Base-by-base conservation (phyloP, 2,113 vertebrate species). In the Thunnus maccoyii region DNA sequence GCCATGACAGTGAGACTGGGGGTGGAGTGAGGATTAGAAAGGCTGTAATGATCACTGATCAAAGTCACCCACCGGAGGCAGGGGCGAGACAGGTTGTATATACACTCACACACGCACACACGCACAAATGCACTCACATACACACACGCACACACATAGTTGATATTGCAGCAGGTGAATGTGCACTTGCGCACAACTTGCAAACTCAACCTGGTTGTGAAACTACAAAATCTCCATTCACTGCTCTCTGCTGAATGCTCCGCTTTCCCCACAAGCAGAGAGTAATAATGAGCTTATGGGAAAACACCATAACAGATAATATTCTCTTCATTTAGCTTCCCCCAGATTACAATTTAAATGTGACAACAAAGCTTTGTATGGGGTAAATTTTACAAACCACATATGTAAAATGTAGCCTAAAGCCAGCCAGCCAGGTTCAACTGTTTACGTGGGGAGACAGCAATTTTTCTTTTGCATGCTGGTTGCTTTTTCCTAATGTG, bases 1-100 rank as follows among this genome's bases (percentile, higher is more conserved):
- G 91, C 90, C 87, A 91, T 93, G 94, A 94, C 93, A 94, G 92
- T 88, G 93, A 94, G 93, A 94, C 91, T 85, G 88, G 90, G 90
- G 91, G 89, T 85, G 92, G 90, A 88, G 91, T 56, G 87, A 88
- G 94, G 94, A 94, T 95, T 94, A 94, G 90, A 94, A 93, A 93
- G 91, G 89, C 92, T 89, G 90, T 93, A 94, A 93, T 94, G 93
- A 94, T 89, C 94, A 93, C 86, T 94, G 94, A 95, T 95, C 94
- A 95, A 95, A 95, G 94, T 90, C 88, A 87, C 87, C 88, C 89
- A 94, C 92, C 92, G 90, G 92, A 93, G 93, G 92, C 93, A 88
- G 87, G 87, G 92, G 91, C 87, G 87, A 93, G 92, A 92, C 92
- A 89, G 90, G 86, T 89, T 88, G 87, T 89, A 89, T 83, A 89